Base-by-base conservation (phyloP, 2,113 vertebrate genomes). In the Brachypodius melanocephalos region DNA sequence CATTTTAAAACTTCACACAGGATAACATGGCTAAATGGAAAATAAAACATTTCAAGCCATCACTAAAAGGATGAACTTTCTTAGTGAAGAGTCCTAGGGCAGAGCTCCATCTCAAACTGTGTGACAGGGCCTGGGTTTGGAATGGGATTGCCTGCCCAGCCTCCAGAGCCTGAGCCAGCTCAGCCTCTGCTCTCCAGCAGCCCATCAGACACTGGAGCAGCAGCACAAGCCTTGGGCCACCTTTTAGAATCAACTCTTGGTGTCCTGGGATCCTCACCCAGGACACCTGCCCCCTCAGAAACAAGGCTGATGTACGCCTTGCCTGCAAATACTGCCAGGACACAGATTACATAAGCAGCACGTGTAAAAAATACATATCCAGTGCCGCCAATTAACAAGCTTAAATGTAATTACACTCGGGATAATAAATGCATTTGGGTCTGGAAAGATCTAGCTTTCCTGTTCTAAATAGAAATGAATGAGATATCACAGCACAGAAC, bases 391-490 rank as follows among this genome's bases (percentile, higher is more conserved):
- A 52, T 68, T 89, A 92, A 78, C 38, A 73, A 58, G 57, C 55
- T 79, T 34, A 89, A 84, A 62, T 71, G 51, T 17, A 90, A 79
- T 94, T 83, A 61, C 62, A 55, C 14, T 36, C 38, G n/a, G 49
- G 63, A 49, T 49, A 84, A 89, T 68, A 89, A 94, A 62, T 48
- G 74, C 11, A 38, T 85, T 82, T 59, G 46, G 62, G 49, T 26
- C 67, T 92, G 54, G 55, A 84, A 92, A 85, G 18, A 85, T 28
- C 22, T 59, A 65, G 22, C 29, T 82, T 81, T 73, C 43, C 82
- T 32, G 9, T 69, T 95, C 89, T 36, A 93, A 85, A 54, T 8
- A 88, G 46, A 52, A 93, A 86, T 38, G 9, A 88, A 13, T 72
- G 85, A 80, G 17, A 19, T 79, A 86, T 31, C 72, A 22, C 43